phyloP scores from a whole-genome alignment of 2,797 vertebrate genomes.

The Neosalanx taihuensis region DNA sequence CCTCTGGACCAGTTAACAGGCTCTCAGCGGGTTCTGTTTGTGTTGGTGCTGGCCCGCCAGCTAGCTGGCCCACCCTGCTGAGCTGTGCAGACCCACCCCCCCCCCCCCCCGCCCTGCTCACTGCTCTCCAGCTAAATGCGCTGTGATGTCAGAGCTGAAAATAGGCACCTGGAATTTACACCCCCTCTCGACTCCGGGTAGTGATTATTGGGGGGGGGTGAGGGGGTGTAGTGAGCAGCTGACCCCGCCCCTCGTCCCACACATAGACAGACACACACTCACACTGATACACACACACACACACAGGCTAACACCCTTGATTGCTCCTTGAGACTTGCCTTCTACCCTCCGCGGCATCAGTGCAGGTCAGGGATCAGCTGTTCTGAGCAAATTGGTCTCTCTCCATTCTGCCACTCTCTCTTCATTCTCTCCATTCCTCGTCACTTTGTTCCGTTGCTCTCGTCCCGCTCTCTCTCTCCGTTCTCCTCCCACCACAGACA shows the following conservation, averaged over 20 bases:
- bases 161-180: slow-evolving; percentile 41
- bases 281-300: slow-evolving; percentile 8
- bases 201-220: slow-evolving; percentile 33
- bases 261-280: background rate
- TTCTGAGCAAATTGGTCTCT: background rate
- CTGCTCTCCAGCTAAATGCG: slow-evolving; percentile 26
- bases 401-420: background rate
- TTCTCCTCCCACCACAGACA: background rate
- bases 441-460: background rate
- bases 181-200: slow-evolving; percentile 1
- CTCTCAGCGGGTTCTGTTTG: background rate
- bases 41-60: background rate
- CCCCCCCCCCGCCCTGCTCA: slow-evolving; percentile 7
- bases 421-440: background rate
- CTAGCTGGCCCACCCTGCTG: background rate
- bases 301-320: slow-evolving; percentile 1
- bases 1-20: too few relatives aligned
- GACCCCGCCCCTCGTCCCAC: slow-evolving; percentile 11
- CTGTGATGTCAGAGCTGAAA: slow-evolving; percentile 41
- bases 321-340: background rate
- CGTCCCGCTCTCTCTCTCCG: background rate
- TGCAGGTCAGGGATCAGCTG: slow-evolving; percentile 3
- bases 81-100: background rate
- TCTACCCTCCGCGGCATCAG: slow-evolving; percentile 19
- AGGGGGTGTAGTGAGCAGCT: slow-evolving; percentile 35